A percentile compares a stretch with the other conserved stretches of the same genome.
These are phyloP conservation scores for Aphidius gifuensis DNA, from an alignment of 1,140 invertebrate species.

Conservation along the genomic window DNA sequence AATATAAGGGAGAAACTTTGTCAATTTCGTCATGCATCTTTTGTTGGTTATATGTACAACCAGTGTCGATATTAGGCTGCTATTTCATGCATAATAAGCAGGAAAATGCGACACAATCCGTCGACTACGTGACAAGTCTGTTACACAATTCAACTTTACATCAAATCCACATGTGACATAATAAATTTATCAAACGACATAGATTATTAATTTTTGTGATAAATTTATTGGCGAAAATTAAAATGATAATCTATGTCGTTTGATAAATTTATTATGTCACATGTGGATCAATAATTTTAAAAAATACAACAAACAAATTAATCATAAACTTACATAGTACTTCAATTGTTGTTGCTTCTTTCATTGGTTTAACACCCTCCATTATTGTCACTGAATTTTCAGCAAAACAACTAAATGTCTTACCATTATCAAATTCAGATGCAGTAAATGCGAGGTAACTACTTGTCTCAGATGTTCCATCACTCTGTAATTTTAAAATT, in stretches of 20 bases:
- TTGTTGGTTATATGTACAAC: constrained; percentile 17
- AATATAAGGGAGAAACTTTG: constrained; percentile 17
- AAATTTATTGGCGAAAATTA: no score
- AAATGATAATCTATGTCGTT: not conserved
- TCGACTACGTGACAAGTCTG: constrained; percentile 15
- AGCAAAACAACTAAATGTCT: constrained; percentile 73
- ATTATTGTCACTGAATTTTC: constrained; percentile 75
- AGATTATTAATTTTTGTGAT: not conserved
- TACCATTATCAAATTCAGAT: constrained; percentile 76
- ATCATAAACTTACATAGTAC: constrained; percentile 75
- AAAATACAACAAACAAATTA: not conserved
- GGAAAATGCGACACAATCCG: constrained; percentile 16
- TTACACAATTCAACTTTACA: constrained; percentile 10
- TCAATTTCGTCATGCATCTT: constrained; percentile 24
- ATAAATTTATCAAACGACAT: not conserved
- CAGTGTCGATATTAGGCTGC: constrained; percentile 22
- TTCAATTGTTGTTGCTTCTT: constrained; percentile 66
- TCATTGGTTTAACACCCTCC: constrained; percentile 69
- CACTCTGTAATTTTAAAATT: constrained; percentile 54
- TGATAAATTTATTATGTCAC: not conserved
- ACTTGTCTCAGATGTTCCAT: constrained; percentile 75
- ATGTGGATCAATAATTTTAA: not conserved
- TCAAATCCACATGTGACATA: not conserved
- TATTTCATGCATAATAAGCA: constrained; percentile 23
- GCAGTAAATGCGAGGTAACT: constrained; percentile 76